These are phyloP conservation scores for Panurus biarmicus DNA, from an alignment of 2,113 vertebrate species.

Conservation along the genomic window DNA sequence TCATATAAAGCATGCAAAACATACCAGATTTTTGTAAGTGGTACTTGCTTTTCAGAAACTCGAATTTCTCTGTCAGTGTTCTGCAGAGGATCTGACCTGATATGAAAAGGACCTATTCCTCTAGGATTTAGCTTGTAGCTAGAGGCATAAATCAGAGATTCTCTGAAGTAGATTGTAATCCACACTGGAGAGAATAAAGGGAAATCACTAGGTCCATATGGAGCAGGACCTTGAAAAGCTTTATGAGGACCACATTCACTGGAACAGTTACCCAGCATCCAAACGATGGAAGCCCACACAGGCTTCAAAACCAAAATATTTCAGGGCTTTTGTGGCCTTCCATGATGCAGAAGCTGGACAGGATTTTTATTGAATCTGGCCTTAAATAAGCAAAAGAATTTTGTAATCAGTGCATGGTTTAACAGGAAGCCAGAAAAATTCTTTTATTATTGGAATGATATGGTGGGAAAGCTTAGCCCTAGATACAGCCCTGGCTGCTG, in stretches of 20 bases:
- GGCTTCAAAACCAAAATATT: slow-evolving; percentile 33
- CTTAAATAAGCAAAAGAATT: slow-evolving; percentile 57
- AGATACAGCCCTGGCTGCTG: slow-evolving; percentile 22
- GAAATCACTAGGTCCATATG: slow-evolving; percentile 12
- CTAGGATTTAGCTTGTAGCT: slow-evolving; percentile 38
- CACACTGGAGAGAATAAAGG: slow-evolving; percentile 20
- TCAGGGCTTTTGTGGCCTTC: slow-evolving; percentile 49
- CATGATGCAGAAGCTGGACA: slow-evolving; percentile 26
- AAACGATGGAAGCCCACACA: slow-evolving; percentile 20
- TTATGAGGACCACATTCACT: slow-evolving; percentile 37
- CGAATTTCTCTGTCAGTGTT: slow-evolving; percentile 33
- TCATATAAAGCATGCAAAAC: slow-evolving; percentile 20
- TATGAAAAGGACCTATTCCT: slow-evolving; percentile 25
- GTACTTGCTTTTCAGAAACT: slow-evolving; percentile 40
- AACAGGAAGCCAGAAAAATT: slow-evolving; percentile 47
- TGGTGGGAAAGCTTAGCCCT: slow-evolving; percentile 48
- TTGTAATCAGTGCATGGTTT: slow-evolving; percentile 48
- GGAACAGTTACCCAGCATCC: slow-evolving; percentile 13
- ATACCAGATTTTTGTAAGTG: slow-evolving; percentile 20
- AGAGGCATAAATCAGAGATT: neutral
- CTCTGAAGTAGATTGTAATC: slow-evolving; percentile 41
- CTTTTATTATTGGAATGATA: slow-evolving; percentile 52
- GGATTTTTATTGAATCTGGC: slow-evolving; percentile 49
- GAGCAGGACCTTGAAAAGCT: slow-evolving; percentile 29
- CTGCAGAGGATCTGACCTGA: slow-evolving; percentile 26